Evolutionary conservation across 1,140 invertebrate species (phyloP).

Genomic region (Calliphora vicina): DNA sequence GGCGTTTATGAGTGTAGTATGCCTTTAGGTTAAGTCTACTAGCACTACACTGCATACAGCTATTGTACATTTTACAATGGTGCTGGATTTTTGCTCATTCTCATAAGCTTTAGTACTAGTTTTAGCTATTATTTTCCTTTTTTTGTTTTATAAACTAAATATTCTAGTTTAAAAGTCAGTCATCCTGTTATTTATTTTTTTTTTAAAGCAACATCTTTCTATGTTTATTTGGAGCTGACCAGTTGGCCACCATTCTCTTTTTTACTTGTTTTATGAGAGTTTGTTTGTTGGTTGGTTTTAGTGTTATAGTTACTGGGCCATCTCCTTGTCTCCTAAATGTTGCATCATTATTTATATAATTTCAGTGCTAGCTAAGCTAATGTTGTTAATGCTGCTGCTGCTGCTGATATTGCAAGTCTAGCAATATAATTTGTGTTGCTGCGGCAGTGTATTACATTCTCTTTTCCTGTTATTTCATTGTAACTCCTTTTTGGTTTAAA

Average conservation of each 20-base stretch:
- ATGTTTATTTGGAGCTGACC: background rate
- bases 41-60: too few relatives aligned
- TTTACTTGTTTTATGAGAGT: background rate
- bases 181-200: background rate
- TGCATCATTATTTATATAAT: conserved; percentile 31
- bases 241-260: background rate
- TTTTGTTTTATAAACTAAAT: background rate
- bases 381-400: background rate
- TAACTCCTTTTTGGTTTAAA: background rate
- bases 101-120: background rate
- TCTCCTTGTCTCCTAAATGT: background rate
- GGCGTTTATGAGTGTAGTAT: background rate
- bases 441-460: background rate
- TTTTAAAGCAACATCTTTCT: too few relatives aligned
- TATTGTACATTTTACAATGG: too few relatives aligned
- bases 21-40: background rate
- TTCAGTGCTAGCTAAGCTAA: background rate
- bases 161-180: conserved; percentile 4
- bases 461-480: background rate
- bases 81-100: background rate
- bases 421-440: background rate
- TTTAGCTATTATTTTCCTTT: background rate
- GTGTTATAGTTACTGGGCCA: conserved; percentile 26
- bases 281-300: background rate
- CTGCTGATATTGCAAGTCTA: background rate